Evolutionary conservation across 2,797 vertebrate species (phyloP).

Genomic region (Numenius phaeopus): DNA sequence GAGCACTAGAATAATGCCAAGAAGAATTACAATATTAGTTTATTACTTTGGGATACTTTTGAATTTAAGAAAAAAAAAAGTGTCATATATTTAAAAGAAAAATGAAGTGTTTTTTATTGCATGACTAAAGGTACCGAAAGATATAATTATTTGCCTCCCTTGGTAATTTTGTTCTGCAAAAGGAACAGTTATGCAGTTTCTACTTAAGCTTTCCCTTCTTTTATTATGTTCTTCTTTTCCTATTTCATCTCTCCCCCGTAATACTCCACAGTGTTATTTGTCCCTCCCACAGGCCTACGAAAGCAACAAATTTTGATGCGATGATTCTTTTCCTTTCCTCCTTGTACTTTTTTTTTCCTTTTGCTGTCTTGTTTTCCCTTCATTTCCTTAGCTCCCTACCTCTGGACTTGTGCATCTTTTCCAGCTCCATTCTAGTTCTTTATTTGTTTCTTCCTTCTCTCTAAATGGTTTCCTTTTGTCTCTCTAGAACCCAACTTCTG

Average conservation of each 20-base stretch:
- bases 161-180: slow-evolving; percentile 15
- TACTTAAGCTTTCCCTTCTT: neutral
- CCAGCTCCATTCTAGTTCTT: neutral
- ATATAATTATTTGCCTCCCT: slow-evolving; percentile 23
- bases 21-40: neutral
- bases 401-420: neutral
- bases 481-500: neutral
- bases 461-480: neutral
- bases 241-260: neutral
- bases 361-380: neutral
- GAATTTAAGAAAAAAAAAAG: neutral
- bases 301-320: neutral
- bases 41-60: neutral
- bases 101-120: neutral
- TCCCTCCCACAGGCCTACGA: neutral
- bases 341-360: neutral
- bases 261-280: neutral
- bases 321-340: neutral
- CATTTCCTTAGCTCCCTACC: neutral
- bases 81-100: neutral
- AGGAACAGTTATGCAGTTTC: neutral
- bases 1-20: neutral
- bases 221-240: neutral
- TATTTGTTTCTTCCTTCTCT: neutral
- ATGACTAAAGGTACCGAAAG: slow-evolving; percentile 9